Conservation (phyloP, 2,797 vertebrate genomes). For the Lates japonicus region DNA sequence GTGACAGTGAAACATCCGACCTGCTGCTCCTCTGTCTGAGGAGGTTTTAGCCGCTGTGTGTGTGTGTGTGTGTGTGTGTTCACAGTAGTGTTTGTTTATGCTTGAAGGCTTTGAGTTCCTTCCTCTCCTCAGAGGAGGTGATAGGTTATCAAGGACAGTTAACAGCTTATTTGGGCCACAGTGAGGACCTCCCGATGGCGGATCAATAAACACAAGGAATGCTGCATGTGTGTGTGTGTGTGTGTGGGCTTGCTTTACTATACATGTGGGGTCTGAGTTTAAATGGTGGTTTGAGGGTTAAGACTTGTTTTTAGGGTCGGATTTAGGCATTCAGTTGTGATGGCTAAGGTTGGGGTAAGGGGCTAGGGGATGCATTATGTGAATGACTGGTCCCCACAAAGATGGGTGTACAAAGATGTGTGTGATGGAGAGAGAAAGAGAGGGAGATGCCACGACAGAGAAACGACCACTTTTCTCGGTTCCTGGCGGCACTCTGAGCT, state of each 20-base stretch:
- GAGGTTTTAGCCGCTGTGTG: background rate
- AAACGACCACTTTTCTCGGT: constrained; percentile 5
- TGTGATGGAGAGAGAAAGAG: background rate
- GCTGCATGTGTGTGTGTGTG: constrained; percentile 3
- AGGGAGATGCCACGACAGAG: too few relatives aligned
- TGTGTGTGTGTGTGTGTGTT: background rate
- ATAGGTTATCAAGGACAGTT: constrained; percentile 41
- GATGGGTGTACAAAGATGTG: too few relatives aligned
- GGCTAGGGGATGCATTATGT: too few relatives aligned
- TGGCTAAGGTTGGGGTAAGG: too few relatives aligned
- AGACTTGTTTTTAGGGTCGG: too few relatives aligned
- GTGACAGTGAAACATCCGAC: background rate
- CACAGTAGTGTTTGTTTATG: constrained; percentile 44
- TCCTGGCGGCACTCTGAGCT: constrained; percentile 16
- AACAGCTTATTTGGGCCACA: constrained; percentile 41
- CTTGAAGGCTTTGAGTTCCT: constrained; percentile 40
- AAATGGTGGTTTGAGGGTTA: too few relatives aligned
- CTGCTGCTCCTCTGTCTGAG: background rate
- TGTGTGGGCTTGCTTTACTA: background rate
- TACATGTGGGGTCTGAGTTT: too few relatives aligned
- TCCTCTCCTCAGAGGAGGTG: constrained; percentile 10
- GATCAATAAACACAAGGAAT: constrained; percentile 42
- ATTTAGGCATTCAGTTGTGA: too few relatives aligned
- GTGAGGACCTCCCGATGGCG: constrained; percentile 27
- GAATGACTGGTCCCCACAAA: too few relatives aligned